These are phyloP conservation scores for Ophthalmolycus amberensis DNA, from an alignment of 2,113 vertebrate species.

Conservation along the genomic window DNA sequence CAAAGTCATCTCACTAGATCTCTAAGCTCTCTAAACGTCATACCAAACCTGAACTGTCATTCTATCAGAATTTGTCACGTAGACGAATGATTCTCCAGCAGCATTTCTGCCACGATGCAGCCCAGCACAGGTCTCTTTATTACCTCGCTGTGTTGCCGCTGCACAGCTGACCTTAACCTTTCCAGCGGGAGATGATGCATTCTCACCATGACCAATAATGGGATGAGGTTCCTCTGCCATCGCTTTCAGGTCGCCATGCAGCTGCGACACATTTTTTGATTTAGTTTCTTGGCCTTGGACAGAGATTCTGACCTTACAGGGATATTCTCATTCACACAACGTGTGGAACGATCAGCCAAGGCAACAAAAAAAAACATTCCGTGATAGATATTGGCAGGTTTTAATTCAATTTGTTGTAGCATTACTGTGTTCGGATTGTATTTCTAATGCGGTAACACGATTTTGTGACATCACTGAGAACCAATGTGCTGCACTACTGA, in stretches of 20 bases:
- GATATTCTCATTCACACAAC: background rate
- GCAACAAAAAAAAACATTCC: background rate
- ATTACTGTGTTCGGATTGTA: background rate
- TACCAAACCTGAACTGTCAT: background rate
- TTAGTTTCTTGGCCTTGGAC: conserved; percentile 33
- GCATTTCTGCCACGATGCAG: conserved; percentile 1
- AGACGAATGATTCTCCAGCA: background rate
- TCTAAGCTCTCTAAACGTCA: conserved; percentile 12
- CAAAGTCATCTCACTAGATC: background rate
- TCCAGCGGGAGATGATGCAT: conserved; percentile 48
- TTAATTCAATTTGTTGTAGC: conserved; percentile 9
- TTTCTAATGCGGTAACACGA: background rate
- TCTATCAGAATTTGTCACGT: background rate
- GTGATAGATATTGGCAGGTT: background rate
- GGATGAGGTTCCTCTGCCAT: conserved; percentile 34
- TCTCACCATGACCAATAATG: conserved; percentile 56
- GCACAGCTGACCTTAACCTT: conserved; percentile 59
- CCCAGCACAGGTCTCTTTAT: conserved; percentile 20
- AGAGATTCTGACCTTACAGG: conserved; percentile 32
- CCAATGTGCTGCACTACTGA: background rate
- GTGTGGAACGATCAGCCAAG: background rate
- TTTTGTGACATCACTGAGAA: background rate
- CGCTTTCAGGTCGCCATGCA: conserved; percentile 14
- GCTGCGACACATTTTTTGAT: conserved; percentile 25
- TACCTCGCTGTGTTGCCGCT: conserved; percentile 19